A percentile compares a stretch with the other conserved stretches of the same genome.
Evolutionary conservation across 2,113 vertebrate species (phyloP).

Genomic region (Macquaria ambigua): DNA sequence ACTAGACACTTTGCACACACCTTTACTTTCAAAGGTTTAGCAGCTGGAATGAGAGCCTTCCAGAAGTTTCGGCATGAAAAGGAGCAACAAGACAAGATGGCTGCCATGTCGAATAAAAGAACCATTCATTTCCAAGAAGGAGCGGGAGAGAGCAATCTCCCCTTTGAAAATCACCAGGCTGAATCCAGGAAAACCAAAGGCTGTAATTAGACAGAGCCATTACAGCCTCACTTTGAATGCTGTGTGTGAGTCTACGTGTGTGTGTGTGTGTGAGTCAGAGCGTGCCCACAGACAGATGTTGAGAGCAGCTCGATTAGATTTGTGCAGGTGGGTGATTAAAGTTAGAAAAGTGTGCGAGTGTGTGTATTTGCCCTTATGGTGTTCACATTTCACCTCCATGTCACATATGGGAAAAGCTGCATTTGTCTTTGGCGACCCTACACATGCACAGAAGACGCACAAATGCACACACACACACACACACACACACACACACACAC

Average conservation of each 20-base stretch:
- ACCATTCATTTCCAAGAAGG: slow-evolving; percentile 60
- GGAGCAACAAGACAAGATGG: slow-evolving; percentile 63
- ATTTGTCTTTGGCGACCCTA: slow-evolving; percentile 4
- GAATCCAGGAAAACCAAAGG: slow-evolving; percentile 65
- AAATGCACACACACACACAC: neutral
- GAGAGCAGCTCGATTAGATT: slow-evolving; percentile 28
- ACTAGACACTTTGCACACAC: neutral
- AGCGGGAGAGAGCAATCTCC: slow-evolving; percentile 59
- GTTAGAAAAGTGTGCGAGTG: slow-evolving; percentile 3
- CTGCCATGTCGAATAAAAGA: slow-evolving; percentile 71
- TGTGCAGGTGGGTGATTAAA: slow-evolving; percentile 50
- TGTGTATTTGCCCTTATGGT: neutral
- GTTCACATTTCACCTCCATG: neutral
- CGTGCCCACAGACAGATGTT: slow-evolving; percentile 30
- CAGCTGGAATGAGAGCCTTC: slow-evolving; percentile 27
- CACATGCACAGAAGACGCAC: neutral
- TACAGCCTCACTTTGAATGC: slow-evolving; percentile 50
- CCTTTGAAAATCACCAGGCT: slow-evolving; percentile 68
- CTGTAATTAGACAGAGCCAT: slow-evolving; percentile 74
- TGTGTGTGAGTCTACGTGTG: slow-evolving; percentile 23
- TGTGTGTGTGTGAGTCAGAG: slow-evolving; percentile 8
- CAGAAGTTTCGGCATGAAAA: slow-evolving; percentile 36
- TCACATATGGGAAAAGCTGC: slow-evolving; percentile 16
- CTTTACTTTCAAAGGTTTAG: slow-evolving; percentile 32
- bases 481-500: neutral